Evolutionary conservation across 2,888 invertebrate genomes (phyloP), one percentile per base, ranked within the genome.

Genomic region (Azorinus chamasolen): DNA sequence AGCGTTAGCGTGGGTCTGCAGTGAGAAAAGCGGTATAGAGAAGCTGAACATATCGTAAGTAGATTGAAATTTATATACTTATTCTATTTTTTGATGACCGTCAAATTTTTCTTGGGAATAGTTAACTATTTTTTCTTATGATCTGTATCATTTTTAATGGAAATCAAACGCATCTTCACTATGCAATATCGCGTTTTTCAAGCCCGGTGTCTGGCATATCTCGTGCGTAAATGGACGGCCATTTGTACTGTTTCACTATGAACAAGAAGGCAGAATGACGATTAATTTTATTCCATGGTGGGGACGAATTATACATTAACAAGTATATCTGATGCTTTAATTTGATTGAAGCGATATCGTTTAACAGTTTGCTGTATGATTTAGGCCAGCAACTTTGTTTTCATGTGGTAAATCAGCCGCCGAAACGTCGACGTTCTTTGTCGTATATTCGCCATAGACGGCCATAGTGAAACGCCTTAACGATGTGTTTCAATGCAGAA

Each of bases 1-100:
- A 62, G 77, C 59, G 48, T 20, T 82, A 83, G 85, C 85, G 85
- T 85, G 82, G 83, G 83, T 69, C 53, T 68, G 50, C 76, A 71
- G 55, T 61, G 45, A 48, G 57, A 58, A 54, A 48, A 57, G 61
- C 46, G 54, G 57, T 51, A 59, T 32, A 45, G 12, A 8, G 14
- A 55, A 41, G 22, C 20, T 45, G n/a, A 45, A 8, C 14, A 14
- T 45, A 45, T 20, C 25, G 74, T 75, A 59, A 63, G 74, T 32
- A 32, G 32, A 32, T 64, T 61, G 53, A 58, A 55, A n/a, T 48
- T 24, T 59, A n/a, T 46, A 39, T 53, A 37, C 37, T n/a, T 20
- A 8, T 25, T 2, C 41, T 4, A 43, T 41, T 22, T 41, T 16
- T 39, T 1, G 3, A 24, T 18, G 27, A 51, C 37, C 16, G 16